A percentile compares a stretch with the other conserved stretches of the same genome.
These are phyloP conservation scores for Tolypeutes matacus DNA, from an alignment of 2,797 vertebrate species.

Conservation along the genomic window DNA sequence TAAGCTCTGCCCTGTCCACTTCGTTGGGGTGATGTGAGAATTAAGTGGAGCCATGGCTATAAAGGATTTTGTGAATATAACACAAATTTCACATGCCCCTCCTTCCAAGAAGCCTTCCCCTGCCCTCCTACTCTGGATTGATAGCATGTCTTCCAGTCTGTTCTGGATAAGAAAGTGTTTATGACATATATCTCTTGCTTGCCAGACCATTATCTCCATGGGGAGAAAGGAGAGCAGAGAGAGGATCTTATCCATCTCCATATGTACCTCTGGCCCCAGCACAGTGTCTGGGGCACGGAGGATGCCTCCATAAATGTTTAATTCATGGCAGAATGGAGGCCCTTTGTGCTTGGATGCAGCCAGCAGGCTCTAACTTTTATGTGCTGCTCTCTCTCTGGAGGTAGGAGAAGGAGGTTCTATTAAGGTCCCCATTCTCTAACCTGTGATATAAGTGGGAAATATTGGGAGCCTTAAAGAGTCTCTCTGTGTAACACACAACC, in stretches of 20 bases:
- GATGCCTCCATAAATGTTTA: not conserved
- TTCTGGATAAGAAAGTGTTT: not conserved
- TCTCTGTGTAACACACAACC: not conserved
- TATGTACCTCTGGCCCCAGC: fast-evolving
- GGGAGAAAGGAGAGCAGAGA: no score
- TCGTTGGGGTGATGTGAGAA: not conserved
- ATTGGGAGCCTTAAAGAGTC: not conserved
- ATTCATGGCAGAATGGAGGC: not conserved
- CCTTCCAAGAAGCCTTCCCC: not conserved
- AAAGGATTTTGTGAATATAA: not conserved
- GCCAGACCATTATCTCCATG: not conserved
- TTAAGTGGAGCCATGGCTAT: not conserved
- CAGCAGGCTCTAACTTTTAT: not conserved
- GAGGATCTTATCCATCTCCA: not conserved
- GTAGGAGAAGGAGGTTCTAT: not conserved
- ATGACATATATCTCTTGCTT: not conserved
- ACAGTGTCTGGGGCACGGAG: not conserved
- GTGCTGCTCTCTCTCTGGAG: not conserved
- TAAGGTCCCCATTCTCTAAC: not conserved
- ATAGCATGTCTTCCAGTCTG: not conserved
- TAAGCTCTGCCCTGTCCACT: not conserved
- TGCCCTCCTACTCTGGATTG: not conserved
- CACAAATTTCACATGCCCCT: not conserved
- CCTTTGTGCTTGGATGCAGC: not conserved
- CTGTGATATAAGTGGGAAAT: not conserved